Conservation (phyloP, 2,888 invertebrate species). For the Koerneria pararmatus region DNA sequence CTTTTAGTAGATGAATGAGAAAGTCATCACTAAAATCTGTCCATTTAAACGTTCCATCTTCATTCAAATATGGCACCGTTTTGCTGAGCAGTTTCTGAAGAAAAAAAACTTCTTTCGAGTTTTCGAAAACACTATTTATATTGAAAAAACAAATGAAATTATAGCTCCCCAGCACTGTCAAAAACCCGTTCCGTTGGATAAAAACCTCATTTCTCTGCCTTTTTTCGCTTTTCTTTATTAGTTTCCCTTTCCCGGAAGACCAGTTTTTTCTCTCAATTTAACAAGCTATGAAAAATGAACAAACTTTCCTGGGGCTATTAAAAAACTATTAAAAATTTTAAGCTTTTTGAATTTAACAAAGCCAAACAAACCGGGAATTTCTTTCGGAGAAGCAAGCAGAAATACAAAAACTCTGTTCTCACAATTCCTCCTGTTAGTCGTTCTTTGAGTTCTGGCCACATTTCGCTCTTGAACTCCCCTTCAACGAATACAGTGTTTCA, state of each 20-base stretch:
- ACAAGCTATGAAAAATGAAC: too few relatives aligned
- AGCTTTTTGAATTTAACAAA: constrained; percentile 36
- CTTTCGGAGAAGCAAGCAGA: constrained; percentile 24
- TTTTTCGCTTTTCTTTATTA: too few relatives aligned
- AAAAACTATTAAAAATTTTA: too few relatives aligned
- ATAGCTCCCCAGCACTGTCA: too few relatives aligned
- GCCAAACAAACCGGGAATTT: constrained; percentile 24
- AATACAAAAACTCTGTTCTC: constrained; percentile 25
- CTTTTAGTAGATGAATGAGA: constrained; percentile 19
- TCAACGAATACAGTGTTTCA: too few relatives aligned
- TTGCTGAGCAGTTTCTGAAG: constrained; percentile 15
- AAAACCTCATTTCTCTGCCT: too few relatives aligned
- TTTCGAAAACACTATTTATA: too few relatives aligned
- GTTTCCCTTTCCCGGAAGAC: too few relatives aligned
- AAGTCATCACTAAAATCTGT: constrained; percentile 7
- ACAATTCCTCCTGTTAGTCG: constrained; percentile 4
- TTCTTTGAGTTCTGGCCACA: constrained; percentile 6
- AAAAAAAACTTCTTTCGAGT: too few relatives aligned
- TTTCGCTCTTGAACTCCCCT: constrained; percentile 17
- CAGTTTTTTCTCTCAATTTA: too few relatives aligned
- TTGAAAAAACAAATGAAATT: not conserved
- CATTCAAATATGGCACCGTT: constrained; percentile 14
- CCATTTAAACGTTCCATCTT: constrained; percentile 17
- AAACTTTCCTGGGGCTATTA: too few relatives aligned
- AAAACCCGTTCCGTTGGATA: too few relatives aligned